These are phyloP conservation scores for Coracopsis vasa DNA, from an alignment of 2,113 vertebrate species.

Conservation along the genomic window DNA sequence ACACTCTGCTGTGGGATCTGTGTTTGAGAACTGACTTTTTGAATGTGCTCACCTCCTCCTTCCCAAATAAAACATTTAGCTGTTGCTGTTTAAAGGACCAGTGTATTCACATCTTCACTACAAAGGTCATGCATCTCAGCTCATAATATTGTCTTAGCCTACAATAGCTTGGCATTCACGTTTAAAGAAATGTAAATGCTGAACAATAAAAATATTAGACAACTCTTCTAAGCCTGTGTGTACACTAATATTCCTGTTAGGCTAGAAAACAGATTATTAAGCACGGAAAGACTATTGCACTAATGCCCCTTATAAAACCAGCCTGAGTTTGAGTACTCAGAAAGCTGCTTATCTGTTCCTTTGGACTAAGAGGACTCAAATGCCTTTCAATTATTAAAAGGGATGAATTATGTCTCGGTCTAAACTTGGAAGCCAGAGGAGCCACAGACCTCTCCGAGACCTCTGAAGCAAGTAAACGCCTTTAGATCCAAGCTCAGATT, in stretches of 20 bases:
- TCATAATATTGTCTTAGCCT: not conserved
- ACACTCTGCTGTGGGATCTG: not conserved
- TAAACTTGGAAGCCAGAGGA: conserved; percentile 18
- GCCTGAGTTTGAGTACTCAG: conserved; percentile 21
- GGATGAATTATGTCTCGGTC: not conserved
- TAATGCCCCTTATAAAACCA: conserved; percentile 39
- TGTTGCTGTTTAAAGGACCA: not conserved
- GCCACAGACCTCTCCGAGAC: not conserved
- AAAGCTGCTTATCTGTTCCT: conserved; percentile 59
- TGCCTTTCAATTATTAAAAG: conserved; percentile 52
- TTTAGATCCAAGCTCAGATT: not conserved
- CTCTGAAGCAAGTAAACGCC: not conserved
- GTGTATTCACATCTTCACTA: not conserved
- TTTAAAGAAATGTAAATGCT: not conserved
- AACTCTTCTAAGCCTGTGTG: not conserved
- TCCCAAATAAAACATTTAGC: not conserved
- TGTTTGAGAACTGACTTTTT: not conserved
- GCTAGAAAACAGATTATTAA: not conserved
- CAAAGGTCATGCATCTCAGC: not conserved
- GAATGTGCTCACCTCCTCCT: not conserved
- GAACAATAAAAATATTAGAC: not conserved
- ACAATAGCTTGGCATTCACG: not conserved
- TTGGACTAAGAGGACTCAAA: conserved; percentile 46
- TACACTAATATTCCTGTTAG: not conserved
- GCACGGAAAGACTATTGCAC: not conserved